Conservation (phyloP, 2,797 vertebrate species). For the Phataginus tricuspis region DNA sequence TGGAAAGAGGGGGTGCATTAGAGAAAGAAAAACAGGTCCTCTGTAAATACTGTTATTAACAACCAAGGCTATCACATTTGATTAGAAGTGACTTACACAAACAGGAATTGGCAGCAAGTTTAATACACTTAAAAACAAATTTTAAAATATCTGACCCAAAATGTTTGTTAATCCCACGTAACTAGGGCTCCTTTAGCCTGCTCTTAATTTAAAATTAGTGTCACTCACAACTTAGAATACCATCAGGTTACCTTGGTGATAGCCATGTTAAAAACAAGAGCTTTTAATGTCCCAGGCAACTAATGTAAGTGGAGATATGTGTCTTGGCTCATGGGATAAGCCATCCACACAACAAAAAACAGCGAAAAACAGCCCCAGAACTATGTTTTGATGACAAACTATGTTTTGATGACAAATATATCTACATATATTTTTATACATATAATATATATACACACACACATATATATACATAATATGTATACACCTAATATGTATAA, state of each 20-base stretch:
- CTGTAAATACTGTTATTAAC: conserved; percentile 24
- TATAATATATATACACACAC: not conserved
- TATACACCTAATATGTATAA: not conserved
- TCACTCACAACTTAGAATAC: conserved; percentile 62
- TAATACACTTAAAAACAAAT: conserved; percentile 63
- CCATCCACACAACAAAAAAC: conserved; percentile 30
- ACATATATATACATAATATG: not conserved
- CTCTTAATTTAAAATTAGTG: conserved; percentile 61
- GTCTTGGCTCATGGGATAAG: conserved; percentile 59
- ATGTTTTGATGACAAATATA: not conserved
- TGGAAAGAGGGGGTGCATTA: not conserved
- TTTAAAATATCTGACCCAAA: conserved; percentile 58
- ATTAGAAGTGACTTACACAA: conserved; percentile 64
- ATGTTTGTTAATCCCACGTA: conserved; percentile 46
- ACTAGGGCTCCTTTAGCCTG: conserved; percentile 51
- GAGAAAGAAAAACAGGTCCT: not conserved
- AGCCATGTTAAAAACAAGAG: conserved; percentile 58
- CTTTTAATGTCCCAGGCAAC: conserved; percentile 71
- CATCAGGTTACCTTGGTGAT: conserved; percentile 63
- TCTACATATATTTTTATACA: not conserved
- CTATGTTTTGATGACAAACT: not conserved
- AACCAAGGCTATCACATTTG: conserved; percentile 21
- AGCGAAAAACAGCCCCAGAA: not conserved
- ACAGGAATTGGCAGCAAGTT: conserved; percentile 56
- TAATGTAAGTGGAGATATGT: conserved; percentile 63